Evolutionary conservation across 2,888 invertebrate species (phyloP).

Genomic region (Aleiodes leptofemur): DNA sequence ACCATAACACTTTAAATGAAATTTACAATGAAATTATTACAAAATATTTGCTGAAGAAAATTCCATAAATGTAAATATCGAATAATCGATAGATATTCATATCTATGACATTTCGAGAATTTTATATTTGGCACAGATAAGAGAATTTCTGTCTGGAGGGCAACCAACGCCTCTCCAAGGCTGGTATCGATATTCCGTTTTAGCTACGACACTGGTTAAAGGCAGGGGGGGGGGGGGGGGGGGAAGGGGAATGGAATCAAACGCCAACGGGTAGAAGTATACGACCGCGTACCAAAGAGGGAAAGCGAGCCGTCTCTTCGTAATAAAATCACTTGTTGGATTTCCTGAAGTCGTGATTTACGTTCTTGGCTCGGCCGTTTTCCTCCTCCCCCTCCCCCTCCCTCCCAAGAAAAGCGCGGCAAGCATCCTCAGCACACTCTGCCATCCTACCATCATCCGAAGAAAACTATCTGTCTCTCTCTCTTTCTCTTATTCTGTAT

Average conservation of each 20-base stretch:
- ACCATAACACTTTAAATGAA: no score
- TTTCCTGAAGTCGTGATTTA: constrained; percentile 64
- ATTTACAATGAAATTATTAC: no score
- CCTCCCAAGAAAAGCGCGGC: constrained; percentile 34
- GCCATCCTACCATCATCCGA: neutral
- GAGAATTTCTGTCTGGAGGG: constrained; percentile 20
- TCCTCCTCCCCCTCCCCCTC: neutral
- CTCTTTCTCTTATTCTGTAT: neutral
- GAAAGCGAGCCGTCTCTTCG: constrained; percentile 56
- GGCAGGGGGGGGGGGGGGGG: constrained; percentile 12
- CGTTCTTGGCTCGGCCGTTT: constrained; percentile 46
- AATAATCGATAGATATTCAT: constrained; percentile 6
- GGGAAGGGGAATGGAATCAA: neutral
- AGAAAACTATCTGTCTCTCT: constrained; percentile 6
- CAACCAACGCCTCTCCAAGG: constrained; percentile 40
- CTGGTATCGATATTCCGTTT: constrained; percentile 56
- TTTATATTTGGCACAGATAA: constrained; percentile 32
- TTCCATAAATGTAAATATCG: neutral
- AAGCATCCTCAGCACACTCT: constrained; percentile 33
- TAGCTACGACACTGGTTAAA: neutral
- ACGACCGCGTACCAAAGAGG: constrained; percentile 42
- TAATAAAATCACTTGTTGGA: constrained; percentile 69
- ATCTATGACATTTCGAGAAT: constrained; percentile 24
- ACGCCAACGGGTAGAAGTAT: constrained; percentile 38
- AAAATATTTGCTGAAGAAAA: constrained; percentile 9